phyloP scores from a whole-genome alignment of 1,140 invertebrate species.

The Bilobella aurantiaca region DNA sequence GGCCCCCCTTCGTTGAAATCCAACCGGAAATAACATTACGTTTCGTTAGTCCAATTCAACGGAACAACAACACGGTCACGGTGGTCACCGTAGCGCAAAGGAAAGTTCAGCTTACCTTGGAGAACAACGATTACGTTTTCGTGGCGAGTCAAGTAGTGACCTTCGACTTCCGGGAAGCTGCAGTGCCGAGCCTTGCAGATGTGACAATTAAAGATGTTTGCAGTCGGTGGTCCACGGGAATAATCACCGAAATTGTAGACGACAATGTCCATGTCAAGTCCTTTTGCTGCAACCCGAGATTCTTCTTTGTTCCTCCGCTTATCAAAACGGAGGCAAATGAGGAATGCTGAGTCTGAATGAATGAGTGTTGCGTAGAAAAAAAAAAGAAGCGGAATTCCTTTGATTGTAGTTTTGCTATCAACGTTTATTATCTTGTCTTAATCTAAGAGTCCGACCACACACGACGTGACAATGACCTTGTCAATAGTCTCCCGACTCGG shows the following conservation, averaged over 20 bases:
- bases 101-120: not conserved
- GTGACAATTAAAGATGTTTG: not conserved
- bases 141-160: not conserved
- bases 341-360: not conserved
- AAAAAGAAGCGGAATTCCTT: too few species aligned
- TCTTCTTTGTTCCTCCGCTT: too few species aligned
- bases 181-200: not conserved
- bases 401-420: too few species aligned
- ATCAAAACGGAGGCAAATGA: too few species aligned
- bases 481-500: constrained; percentile 3
- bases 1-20: too few species aligned
- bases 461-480: too few species aligned
- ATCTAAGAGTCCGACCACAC: too few species aligned
- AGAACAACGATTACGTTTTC: not conserved
- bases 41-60: too few species aligned
- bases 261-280: not conserved
- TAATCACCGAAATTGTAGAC: not conserved
- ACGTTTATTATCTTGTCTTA: too few species aligned
- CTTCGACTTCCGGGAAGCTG: not conserved
- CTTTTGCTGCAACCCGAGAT: too few species aligned
- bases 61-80: not conserved
- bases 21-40: too few species aligned
- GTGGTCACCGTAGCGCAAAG: not conserved
- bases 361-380: too few species aligned
- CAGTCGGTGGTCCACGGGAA: not conserved